Percentiles rank a stretch among this genome's conserved stretches.
These are phyloP conservation scores for Glyptemys insculpta DNA, from an alignment of 2,797 vertebrate species.

Conservation along the genomic window DNA sequence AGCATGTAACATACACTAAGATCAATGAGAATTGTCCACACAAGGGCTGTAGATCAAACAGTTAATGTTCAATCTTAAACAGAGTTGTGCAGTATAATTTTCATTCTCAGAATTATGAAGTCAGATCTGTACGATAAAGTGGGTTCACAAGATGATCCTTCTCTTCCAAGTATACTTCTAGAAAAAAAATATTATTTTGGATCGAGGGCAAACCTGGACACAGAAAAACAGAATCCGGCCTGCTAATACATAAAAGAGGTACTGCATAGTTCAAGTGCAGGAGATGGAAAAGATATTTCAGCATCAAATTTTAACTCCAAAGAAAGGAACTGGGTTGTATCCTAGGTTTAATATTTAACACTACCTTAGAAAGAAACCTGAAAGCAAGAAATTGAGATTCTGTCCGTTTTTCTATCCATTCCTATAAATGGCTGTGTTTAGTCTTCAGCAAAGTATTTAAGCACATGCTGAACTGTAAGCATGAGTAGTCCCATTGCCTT, in stretches of 20 bases:
- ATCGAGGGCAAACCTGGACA: neutral
- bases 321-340: neutral
- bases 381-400: neutral
- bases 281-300: neutral
- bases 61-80: neutral
- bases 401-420: neutral
- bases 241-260: neutral
- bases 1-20: neutral
- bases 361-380: neutral
- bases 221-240: neutral
- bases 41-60: neutral
- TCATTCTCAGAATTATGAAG: neutral
- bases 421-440: neutral
- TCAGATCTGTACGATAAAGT: neutral
- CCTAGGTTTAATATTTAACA: neutral
- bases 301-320: neutral
- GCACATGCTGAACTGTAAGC: rapidly evolving
- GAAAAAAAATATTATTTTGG: neutral
- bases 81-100: neutral
- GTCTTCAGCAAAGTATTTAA: neutral
- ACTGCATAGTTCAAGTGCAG: neutral
- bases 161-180: neutral
- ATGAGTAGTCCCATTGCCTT: neutral
- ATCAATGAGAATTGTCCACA: neutral
- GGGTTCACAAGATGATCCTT: neutral